Evolutionary conservation across 2,113 vertebrate species (phyloP).

Genomic region (Cynocephalus volans): DNA sequence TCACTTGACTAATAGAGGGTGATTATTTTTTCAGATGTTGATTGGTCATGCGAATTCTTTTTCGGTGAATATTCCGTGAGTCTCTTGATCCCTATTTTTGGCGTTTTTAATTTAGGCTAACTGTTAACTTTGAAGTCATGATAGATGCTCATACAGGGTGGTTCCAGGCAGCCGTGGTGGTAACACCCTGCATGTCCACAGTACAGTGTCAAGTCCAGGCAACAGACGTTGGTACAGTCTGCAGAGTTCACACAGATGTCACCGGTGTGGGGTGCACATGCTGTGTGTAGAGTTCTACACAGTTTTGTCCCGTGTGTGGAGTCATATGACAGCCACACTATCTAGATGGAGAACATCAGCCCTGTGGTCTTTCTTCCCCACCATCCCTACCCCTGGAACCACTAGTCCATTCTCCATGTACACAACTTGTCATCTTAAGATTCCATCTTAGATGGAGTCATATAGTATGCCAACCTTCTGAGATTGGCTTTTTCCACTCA

Average conservation of each 20-base stretch:
- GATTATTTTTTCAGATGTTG: neutral
- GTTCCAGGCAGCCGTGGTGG: no score
- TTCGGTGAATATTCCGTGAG: neutral
- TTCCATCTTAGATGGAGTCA: neutral
- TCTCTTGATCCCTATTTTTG: fast-evolving
- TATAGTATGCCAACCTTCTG: fast-evolving
- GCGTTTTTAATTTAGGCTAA: neutral
- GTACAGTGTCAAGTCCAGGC: neutral
- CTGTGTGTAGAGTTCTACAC: neutral
- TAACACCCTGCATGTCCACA: fast-evolving
- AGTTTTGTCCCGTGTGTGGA: neutral
- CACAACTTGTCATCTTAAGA: neutral
- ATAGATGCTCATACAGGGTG: no score
- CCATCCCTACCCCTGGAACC: neutral
- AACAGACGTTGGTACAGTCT: fast-evolving
- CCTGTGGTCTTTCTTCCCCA: no score
- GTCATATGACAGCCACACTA: no score
- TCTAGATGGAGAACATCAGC: neutral
- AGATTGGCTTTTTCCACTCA: neutral
- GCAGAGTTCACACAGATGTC: no score
- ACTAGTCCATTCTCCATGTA: neutral
- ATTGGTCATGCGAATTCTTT: fast-evolving
- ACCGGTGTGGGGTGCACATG: fast-evolving
- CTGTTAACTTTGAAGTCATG: neutral
- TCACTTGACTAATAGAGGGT: fast-evolving